A percentile compares a stretch with the other conserved stretches of the same genome.
Conservation (phyloP, 2,113 vertebrate species). For the Syrmaticus mikado region DNA sequence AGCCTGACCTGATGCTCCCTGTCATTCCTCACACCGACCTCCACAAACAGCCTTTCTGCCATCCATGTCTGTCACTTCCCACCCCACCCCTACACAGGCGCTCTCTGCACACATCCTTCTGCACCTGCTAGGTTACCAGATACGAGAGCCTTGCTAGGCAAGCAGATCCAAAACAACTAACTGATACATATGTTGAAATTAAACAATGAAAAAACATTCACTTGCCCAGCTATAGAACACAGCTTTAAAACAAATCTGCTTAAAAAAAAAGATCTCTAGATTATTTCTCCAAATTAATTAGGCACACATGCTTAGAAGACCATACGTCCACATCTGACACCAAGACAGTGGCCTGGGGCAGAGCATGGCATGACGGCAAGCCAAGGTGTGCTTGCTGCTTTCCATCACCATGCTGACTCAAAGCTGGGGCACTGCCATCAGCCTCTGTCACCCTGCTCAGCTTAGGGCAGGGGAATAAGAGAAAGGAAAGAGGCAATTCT, state of each 20-base stretch:
- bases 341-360: not conserved
- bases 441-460: not conserved
- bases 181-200: not conserved
- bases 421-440: not conserved
- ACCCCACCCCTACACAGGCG: rapidly evolving
- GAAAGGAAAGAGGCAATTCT: not conserved
- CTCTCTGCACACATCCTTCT: not conserved
- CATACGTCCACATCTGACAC: not conserved
- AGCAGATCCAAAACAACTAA: not conserved
- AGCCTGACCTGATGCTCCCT: not conserved
- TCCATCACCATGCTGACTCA: not conserved
- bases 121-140: not conserved
- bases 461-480: not conserved
- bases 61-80: not conserved
- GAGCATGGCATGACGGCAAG: not conserved
- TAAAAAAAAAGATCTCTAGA: not conserved
- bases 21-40: not conserved
- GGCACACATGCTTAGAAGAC: not conserved
- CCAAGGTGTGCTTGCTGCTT: not conserved
- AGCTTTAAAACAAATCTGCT: not conserved
- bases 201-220: not conserved
- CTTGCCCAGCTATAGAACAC: not conserved
- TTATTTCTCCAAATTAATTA: not conserved
- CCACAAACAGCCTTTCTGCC: not conserved
- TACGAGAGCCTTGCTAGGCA: not conserved